Conservation (phyloP, 2,797 vertebrate species). For the Chloroceryle inda region DNA sequence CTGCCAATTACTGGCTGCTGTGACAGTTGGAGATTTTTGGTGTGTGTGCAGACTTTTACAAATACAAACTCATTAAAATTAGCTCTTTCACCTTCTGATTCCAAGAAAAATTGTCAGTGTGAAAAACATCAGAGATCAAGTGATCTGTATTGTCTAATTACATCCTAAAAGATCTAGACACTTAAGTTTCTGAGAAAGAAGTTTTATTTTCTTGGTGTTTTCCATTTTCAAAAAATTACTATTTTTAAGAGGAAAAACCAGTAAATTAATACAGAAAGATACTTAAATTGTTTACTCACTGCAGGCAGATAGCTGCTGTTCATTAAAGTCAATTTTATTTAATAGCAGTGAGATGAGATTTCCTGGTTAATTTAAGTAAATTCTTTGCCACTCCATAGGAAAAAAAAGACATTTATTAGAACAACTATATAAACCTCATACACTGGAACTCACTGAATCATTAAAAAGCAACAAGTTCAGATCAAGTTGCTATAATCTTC, state of each 20-base stretch:
- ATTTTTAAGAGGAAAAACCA: not conserved
- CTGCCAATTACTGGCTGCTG: slow-evolving; percentile 69
- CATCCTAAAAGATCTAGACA: slow-evolving; percentile 12
- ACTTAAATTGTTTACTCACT: not conserved
- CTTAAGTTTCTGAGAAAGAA: slow-evolving; percentile 23
- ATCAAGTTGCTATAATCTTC: not conserved
- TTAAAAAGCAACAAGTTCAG: slow-evolving; percentile 23
- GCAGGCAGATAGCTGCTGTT: not conserved
- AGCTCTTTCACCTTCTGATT: slow-evolving; percentile 53
- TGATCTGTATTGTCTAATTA: slow-evolving; percentile 29
- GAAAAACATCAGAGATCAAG: slow-evolving; percentile 53
- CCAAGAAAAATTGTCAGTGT: slow-evolving; percentile 32
- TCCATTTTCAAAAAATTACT: slow-evolving; percentile 7
- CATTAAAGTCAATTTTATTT: slow-evolving; percentile 19
- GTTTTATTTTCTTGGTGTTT: slow-evolving; percentile 10
- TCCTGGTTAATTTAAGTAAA: slow-evolving; percentile 28
- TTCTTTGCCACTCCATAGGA: not conserved
- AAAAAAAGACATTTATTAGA: not conserved
- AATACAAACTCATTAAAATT: slow-evolving; percentile 78
- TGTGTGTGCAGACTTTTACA: slow-evolving; percentile 46
- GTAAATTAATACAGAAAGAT: not conserved
- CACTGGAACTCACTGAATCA: slow-evolving; percentile 17
- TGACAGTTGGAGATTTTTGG: slow-evolving; percentile 58
- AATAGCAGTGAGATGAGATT: not conserved
- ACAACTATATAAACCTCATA: not conserved